These are phyloP conservation scores for Stictonetta naevosa DNA, from an alignment of 2,113 vertebrate genomes.

Conservation along the genomic window DNA sequence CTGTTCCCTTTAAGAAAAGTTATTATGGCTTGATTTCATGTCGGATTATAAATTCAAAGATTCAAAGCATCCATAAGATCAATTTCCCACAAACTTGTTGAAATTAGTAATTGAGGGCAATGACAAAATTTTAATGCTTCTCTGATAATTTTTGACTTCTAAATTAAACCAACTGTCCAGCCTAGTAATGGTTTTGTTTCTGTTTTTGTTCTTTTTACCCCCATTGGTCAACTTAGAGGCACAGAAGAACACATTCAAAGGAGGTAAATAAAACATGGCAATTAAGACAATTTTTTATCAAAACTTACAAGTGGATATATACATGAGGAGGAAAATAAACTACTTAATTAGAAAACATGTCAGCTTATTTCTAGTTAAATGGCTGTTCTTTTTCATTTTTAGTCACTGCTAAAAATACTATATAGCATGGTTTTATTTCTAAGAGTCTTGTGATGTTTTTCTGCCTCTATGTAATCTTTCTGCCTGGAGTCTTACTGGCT, in stretches of 20 bases:
- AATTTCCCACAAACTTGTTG: neutral
- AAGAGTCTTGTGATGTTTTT: neutral
- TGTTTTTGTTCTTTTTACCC: neutral
- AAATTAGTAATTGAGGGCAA: neutral
- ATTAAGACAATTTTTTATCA: neutral
- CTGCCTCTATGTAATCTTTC: neutral
- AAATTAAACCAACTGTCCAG: neutral
- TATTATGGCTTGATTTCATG: neutral
- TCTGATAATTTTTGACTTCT: neutral
- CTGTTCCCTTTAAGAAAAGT: neutral
- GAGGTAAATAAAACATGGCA: neutral
- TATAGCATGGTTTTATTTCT: neutral
- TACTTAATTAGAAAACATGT: neutral
- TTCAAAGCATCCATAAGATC: neutral
- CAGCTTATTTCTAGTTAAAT: neutral
- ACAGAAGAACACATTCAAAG: rapidly evolving
- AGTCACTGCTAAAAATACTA: neutral
- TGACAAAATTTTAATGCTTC: neutral
- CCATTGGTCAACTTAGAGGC: neutral
- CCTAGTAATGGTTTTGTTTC: neutral
- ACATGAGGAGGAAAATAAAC: neutral
- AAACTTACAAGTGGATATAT: neutral
- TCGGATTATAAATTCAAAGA: neutral
- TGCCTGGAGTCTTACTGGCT: neutral
- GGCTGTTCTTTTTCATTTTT: neutral